These are phyloP conservation scores for Megatriorchis doriae DNA, from an alignment of 2,113 vertebrate genomes.

Conservation along the genomic window DNA sequence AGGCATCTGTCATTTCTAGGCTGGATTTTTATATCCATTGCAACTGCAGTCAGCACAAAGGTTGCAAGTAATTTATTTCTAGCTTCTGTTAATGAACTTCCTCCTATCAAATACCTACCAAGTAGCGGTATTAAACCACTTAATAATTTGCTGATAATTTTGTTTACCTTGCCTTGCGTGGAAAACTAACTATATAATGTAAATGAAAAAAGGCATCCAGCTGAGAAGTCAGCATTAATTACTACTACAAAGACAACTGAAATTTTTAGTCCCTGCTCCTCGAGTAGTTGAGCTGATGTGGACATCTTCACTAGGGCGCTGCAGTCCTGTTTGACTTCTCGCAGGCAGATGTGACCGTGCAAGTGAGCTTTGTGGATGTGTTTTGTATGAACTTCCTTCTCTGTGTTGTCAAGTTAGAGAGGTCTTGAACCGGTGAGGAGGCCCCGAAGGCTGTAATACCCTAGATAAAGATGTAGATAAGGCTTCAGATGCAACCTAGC, in stretches of 20 bases:
- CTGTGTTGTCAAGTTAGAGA: neutral
- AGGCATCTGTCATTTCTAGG: neutral
- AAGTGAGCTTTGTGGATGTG: neutral
- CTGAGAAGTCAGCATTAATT: neutral
- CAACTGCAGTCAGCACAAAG: neutral
- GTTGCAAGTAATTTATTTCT: neutral
- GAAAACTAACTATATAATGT: neutral
- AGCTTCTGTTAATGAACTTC: neutral
- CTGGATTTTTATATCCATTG: neutral
- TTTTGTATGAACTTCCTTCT: neutral
- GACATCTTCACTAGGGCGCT: neutral
- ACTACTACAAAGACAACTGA: neutral
- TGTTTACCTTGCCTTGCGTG: neutral
- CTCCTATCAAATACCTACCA: neutral
- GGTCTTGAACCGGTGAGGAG: neutral
- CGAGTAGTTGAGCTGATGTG: neutral
- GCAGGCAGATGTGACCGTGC: rapidly evolving
- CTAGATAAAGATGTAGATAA: neutral
- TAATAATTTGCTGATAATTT: neutral
- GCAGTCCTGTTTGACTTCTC: rapidly evolving
- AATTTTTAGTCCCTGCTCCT: neutral
- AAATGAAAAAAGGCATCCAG: neutral
- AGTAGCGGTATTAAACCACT: neutral
- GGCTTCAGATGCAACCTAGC: neutral
- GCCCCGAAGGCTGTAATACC: neutral